Conservation (phyloP, 2,797 vertebrate genomes). For the Neosilurus mollespiculum region DNA sequence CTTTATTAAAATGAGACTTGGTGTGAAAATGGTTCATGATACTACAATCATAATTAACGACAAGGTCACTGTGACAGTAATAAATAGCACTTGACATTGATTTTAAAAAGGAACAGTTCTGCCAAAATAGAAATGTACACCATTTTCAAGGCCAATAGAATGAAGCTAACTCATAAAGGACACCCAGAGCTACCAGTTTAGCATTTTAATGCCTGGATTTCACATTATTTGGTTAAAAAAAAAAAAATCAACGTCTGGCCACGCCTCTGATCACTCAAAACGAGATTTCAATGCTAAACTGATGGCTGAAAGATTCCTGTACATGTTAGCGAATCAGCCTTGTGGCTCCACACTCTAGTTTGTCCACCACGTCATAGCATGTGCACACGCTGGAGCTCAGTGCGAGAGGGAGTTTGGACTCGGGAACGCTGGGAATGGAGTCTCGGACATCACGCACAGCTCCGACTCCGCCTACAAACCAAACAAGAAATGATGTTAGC, state of each 20-base stretch:
- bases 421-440: neutral
- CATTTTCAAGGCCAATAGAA: neutral
- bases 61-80: neutral
- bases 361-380: neutral
- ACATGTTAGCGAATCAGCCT: neutral
- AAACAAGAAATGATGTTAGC: neutral
- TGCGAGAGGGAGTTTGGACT: constrained; percentile 32
- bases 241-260: neutral
- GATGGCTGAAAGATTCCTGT: neutral
- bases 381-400: neutral
- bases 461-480: constrained; percentile 5
- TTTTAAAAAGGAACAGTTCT: neutral
- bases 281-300: neutral
- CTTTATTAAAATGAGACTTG: neutral
- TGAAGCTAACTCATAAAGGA: neutral
- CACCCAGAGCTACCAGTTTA: neutral
- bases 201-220: neutral
- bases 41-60: neutral
- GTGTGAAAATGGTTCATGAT: neutral
- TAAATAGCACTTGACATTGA: neutral
- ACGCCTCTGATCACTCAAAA: neutral
- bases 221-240: neutral
- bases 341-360: neutral
- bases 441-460: constrained; percentile 9
- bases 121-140: neutral